These are phyloP conservation scores for Drosophila sucinea DNA, from an alignment of 1,140 invertebrate genomes.

Conservation along the genomic window DNA sequence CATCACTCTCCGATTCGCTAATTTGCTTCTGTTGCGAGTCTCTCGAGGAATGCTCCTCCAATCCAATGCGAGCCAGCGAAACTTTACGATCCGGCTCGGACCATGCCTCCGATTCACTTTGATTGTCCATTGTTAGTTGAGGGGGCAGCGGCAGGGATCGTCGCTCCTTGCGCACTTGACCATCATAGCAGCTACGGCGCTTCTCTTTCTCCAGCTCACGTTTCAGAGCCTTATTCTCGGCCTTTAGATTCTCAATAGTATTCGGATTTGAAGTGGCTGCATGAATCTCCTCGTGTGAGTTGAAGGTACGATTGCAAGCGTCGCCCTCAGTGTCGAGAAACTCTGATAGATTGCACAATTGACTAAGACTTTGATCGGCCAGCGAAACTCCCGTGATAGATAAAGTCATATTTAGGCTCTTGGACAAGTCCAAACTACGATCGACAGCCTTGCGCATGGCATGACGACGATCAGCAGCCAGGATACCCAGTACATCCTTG, in stretches of 20 bases:
- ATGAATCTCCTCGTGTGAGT: slow-evolving; percentile 79
- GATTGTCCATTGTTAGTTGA: slow-evolving; percentile 82
- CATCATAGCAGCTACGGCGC: slow-evolving; percentile 47
- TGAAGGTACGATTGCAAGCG: slow-evolving; percentile 65
- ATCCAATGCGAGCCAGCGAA: slow-evolving; percentile 90
- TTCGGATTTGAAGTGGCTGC: slow-evolving; percentile 62
- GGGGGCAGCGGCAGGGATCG: slow-evolving; percentile 56
- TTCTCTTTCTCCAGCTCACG: slow-evolving; percentile 82
- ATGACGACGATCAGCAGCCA: slow-evolving; percentile 84
- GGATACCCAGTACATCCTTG: slow-evolving; percentile 84
- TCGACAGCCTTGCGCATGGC: slow-evolving; percentile 85
- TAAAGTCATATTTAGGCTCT: slow-evolving; percentile 83
- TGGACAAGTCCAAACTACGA: slow-evolving; percentile 85
- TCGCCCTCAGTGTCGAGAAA: slow-evolving; percentile 72
- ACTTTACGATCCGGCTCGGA: slow-evolving; percentile 92
- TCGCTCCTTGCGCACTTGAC: slow-evolving; percentile 57
- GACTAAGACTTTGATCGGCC: slow-evolving; percentile 78
- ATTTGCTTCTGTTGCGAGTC: slow-evolving; percentile 24
- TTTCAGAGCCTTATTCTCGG: slow-evolving; percentile 83
- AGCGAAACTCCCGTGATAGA: slow-evolving; percentile 67
- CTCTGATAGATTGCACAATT: slow-evolving; percentile 83
- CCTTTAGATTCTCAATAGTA: slow-evolving; percentile 81
- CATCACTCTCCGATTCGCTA: slow-evolving; percentile 78
- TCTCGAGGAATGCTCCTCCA: slow-evolving; percentile 81
- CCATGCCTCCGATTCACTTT: slow-evolving; percentile 92